Percentiles rank a stretch among this genome's conserved stretches.
Evolutionary conservation across 2,113 vertebrate genomes (phyloP).

Genomic region (Lophotis ruficrista): DNA sequence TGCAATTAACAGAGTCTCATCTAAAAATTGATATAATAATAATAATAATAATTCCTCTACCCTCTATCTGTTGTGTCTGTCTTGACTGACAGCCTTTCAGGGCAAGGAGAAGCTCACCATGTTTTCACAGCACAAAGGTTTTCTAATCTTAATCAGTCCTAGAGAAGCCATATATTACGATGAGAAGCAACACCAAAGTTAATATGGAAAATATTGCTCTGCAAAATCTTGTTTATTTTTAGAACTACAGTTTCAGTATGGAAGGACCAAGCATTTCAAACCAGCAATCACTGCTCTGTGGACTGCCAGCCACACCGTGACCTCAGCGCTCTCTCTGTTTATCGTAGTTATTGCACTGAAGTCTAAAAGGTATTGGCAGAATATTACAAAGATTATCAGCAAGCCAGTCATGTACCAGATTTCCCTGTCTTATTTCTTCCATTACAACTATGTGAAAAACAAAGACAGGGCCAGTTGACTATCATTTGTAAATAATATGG

Average conservation of each 20-base stretch:
- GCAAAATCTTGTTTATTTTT: not conserved
- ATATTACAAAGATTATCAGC: not conserved
- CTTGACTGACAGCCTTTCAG: not conserved
- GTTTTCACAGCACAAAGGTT: not conserved
- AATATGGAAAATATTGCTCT: not conserved
- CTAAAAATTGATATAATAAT: not conserved
- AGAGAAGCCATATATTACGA: not conserved
- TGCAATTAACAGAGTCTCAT: not conserved
- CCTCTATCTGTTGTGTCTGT: not conserved
- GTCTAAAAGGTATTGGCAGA: not conserved
- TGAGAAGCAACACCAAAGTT: not conserved
- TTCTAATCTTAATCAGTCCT: not conserved
- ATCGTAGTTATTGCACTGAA: not conserved
- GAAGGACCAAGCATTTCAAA: not conserved
- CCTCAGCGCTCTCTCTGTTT: not conserved
- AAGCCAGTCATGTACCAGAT: not conserved
- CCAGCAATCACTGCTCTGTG: not conserved
- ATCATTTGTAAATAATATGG: not conserved
- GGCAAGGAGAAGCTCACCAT: not conserved
- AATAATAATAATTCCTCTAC: not conserved
- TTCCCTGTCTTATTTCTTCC: not conserved
- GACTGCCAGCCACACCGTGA: not conserved
- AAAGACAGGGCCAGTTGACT: not conserved
- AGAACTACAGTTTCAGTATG: not conserved
- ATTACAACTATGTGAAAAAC: not conserved